Evolutionary conservation across 2,888 invertebrate species (phyloP).

Genomic region (Drosophila antonietae): DNA sequence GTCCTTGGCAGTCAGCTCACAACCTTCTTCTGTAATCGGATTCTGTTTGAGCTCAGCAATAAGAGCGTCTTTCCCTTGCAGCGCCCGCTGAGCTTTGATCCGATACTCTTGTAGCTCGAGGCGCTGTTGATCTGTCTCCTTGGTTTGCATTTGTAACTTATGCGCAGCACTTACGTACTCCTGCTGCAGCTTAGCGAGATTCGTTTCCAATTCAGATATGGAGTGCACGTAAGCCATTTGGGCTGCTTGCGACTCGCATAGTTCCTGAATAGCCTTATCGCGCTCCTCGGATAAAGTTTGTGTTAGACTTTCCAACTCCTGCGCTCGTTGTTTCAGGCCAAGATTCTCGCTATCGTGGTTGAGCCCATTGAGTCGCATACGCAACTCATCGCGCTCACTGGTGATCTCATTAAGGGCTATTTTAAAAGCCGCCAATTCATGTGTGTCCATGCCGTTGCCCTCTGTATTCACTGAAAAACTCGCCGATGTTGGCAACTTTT

Average conservation of each 20-base stretch:
- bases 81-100: conserved; percentile 90
- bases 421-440: conserved; percentile 80
- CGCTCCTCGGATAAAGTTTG: conserved; percentile 71
- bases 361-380: conserved; percentile 63
- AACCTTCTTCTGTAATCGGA: conserved; percentile 23
- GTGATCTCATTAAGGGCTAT: conserved; percentile 81
- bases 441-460: conserved; percentile 45
- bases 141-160: conserved; percentile 85
- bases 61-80: conserved; percentile 91
- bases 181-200: conserved; percentile 85
- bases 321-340: conserved; percentile 61
- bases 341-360: conserved; percentile 75
- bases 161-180: conserved; percentile 85
- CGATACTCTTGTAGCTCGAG: conserved; percentile 90
- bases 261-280: conserved; percentile 68
- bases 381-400: conserved; percentile 80
- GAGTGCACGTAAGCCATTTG: conserved; percentile 80
- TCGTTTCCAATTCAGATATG: conserved; percentile 83
- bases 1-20: conserved; percentile 57
- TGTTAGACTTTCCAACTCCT: conserved; percentile 71
- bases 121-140: conserved; percentile 84
- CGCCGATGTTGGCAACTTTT: conserved; percentile 51
- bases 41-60: conserved; percentile 87
- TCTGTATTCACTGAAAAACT: conserved; percentile 52
- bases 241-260: conserved; percentile 60